Conservation (phyloP, 2,113 vertebrate species). For the Odontesthes bonariensis region DNA sequence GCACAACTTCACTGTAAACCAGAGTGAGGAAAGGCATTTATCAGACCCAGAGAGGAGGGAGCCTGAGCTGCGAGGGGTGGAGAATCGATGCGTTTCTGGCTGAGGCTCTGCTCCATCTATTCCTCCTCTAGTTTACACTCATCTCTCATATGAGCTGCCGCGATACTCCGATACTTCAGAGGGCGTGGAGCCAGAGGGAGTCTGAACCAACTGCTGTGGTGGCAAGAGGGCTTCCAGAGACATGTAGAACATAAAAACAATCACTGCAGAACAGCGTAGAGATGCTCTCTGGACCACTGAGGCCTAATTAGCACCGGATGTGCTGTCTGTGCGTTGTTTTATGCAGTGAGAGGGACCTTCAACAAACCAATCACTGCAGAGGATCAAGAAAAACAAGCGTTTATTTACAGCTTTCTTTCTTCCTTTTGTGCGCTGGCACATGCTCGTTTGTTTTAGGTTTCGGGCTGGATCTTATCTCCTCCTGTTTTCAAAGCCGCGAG, state of each 20-base stretch:
- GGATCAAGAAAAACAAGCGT: conserved; percentile 8
- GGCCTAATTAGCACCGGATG: conserved; percentile 40
- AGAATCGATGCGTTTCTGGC: conserved; percentile 65
- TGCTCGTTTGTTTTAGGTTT: neutral
- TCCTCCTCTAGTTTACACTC: conserved; percentile 55
- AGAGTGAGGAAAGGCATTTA: conserved; percentile 52
- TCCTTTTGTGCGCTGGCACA: neutral
- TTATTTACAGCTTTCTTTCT: neutral
- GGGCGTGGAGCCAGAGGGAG: conserved; percentile 28
- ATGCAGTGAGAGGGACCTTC: conserved; percentile 2
- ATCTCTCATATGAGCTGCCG: conserved; percentile 49
- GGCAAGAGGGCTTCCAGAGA: conserved; percentile 17
- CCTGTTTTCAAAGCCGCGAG: conserved; percentile 6
- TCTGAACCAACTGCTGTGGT: conserved; percentile 27
- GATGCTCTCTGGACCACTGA: conserved; percentile 7
- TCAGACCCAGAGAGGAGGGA: conserved; percentile 49
- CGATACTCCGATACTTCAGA: conserved; percentile 12
- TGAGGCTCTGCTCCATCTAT: conserved; percentile 34
- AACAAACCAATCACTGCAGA: conserved; percentile 40
- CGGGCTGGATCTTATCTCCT: neutral
- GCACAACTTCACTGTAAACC: conserved; percentile 47
- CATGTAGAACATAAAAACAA: conserved; percentile 27
- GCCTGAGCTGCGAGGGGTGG: conserved; percentile 34
- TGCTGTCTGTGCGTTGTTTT: conserved; percentile 26
- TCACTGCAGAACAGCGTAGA: conserved; percentile 9